Evolutionary conservation across 2,888 invertebrate genomes (phyloP).

Genomic region (Noctua comes): DNA sequence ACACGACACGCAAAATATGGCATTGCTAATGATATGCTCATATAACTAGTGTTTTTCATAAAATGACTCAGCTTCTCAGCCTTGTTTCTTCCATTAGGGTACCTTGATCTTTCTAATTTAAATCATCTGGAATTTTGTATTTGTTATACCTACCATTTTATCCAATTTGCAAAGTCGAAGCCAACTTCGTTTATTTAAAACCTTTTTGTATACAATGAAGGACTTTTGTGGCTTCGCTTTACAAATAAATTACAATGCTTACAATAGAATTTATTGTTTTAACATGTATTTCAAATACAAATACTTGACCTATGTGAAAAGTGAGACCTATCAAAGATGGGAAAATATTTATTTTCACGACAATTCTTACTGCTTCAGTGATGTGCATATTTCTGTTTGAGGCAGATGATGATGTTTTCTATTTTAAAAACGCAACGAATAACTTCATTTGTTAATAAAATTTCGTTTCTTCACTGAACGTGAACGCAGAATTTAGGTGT

Average conservation of each 20-base stretch:
- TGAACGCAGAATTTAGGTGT: conserved; percentile 31
- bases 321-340: not conserved
- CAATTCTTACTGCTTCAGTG: not conserved
- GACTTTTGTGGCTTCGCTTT: conserved; percentile 37
- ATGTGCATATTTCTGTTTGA: not conserved
- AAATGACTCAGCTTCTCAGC: conserved; percentile 45
- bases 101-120: conserved; percentile 45
- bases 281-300: conserved; percentile 1
- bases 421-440: not conserved
- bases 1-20: conserved; percentile 56
- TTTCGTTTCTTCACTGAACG: conserved; percentile 8
- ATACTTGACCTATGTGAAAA: not conserved
- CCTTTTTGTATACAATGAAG: conserved; percentile 33
- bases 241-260: conserved; percentile 21
- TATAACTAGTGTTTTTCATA: conserved; percentile 40
- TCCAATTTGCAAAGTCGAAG: conserved; percentile 47
- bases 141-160: conserved; percentile 20
- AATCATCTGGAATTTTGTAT: conserved; percentile 24
- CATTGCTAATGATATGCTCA: conserved; percentile 39
- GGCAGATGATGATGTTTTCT: not conserved
- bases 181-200: conserved; percentile 43
- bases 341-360: not conserved
- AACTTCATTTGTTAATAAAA: conserved; percentile 14
- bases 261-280: conserved; percentile 28
- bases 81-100: conserved; percentile 24